phyloP scores from a whole-genome alignment of 2,888 invertebrate species.

The Drosophila melanocephala region DNA sequence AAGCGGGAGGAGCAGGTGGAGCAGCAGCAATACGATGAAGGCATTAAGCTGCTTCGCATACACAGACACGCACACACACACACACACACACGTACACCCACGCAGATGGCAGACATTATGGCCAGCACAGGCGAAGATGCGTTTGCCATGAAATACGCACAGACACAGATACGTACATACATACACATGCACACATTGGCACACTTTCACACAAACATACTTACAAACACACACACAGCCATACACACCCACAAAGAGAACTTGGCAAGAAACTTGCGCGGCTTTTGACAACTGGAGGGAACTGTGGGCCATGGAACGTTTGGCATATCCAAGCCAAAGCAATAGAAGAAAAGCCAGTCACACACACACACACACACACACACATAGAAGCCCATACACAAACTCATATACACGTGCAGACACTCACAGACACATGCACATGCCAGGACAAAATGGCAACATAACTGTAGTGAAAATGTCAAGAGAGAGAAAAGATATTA shows the following conservation, averaged over 20 bases:
- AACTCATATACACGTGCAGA: constrained; percentile 24
- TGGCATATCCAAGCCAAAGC: constrained; percentile 63
- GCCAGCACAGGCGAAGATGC: constrained; percentile 74
- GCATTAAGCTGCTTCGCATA: constrained; percentile 76
- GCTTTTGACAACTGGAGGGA: constrained; percentile 51
- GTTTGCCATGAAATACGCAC: constrained; percentile 73
- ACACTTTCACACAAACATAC: constrained; percentile 59
- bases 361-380: constrained; percentile 22
- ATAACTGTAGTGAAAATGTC: constrained; percentile 83
- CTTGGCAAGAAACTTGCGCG: constrained; percentile 69
- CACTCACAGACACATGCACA: constrained; percentile 28
- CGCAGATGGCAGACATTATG: constrained; percentile 65
- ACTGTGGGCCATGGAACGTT: constrained; percentile 17
- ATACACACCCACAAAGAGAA: constrained; percentile 37
- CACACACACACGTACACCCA: constrained; percentile 30
- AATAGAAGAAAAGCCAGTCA: constrained; percentile 56
- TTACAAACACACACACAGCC: constrained; percentile 18
- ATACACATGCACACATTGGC: constrained; percentile 48
- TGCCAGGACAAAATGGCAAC: constrained; percentile 76
- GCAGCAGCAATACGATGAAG: constrained; percentile 58
- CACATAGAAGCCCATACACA: background rate
- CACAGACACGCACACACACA: constrained; percentile 21
- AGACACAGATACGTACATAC: constrained; percentile 27
- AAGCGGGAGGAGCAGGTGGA: constrained; percentile 29
- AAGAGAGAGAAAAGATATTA: constrained; percentile 84